Evolutionary conservation across 2,113 vertebrate genomes (phyloP).

Genomic region (Triplophysa tibetana): DNA sequence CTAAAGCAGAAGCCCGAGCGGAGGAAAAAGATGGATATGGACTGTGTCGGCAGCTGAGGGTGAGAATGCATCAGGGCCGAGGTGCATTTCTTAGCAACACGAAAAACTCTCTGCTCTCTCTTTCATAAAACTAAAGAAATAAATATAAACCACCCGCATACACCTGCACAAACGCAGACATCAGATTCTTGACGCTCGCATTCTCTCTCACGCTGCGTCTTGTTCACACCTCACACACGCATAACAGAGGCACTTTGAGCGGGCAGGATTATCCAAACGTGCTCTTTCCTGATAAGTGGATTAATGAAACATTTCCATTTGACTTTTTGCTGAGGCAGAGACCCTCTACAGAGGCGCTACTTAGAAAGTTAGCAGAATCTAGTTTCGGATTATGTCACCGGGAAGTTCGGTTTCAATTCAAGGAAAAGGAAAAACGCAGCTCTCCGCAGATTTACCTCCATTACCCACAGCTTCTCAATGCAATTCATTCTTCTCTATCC

Average conservation of each 20-base stretch:
- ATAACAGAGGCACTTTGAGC: constrained; percentile 73
- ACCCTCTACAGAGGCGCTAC: constrained; percentile 73
- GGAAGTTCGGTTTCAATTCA: constrained; percentile 64
- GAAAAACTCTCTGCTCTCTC: not conserved
- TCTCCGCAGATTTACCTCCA: constrained; percentile 49
- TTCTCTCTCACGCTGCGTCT: constrained; percentile 21
- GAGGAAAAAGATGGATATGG: constrained; percentile 15
- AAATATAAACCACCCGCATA: not conserved
- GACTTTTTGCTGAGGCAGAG: constrained; percentile 75
- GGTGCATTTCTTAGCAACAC: not conserved
- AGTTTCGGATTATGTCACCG: constrained; percentile 74
- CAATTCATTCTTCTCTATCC: constrained; percentile 4
- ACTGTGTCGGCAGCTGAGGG: not conserved
- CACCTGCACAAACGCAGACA: constrained; percentile 23
- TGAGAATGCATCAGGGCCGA: not conserved
- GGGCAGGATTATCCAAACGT: constrained; percentile 76
- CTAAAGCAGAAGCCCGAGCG: constrained; percentile 33
- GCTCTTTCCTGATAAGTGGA: constrained; percentile 79
- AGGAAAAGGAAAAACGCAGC: constrained; percentile 27
- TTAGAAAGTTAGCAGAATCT: constrained; percentile 78
- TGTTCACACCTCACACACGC: constrained; percentile 42
- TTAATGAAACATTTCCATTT: constrained; percentile 76
- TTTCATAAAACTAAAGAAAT: not conserved
- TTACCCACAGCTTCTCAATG: constrained; percentile 33
- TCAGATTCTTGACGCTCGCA: constrained; percentile 37